A percentile compares a stretch with the other conserved stretches of the same genome.
Conservation (phyloP, 2,113 vertebrate species). For the Clarias macrocephalus region DNA sequence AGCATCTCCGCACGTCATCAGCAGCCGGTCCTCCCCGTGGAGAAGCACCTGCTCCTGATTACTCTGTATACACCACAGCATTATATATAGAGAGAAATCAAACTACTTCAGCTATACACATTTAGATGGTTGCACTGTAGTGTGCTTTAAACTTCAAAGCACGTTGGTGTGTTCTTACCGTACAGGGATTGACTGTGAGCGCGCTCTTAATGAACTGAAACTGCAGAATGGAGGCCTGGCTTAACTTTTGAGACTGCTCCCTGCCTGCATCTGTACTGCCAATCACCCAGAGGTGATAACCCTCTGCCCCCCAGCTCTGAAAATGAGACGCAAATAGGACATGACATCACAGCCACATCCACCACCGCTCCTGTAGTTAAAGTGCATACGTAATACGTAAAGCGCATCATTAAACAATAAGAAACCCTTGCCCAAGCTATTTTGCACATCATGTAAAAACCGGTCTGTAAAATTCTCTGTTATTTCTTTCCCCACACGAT, state of each 20-base stretch:
- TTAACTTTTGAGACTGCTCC: slow-evolving; percentile 60
- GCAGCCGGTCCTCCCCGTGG: slow-evolving; percentile 95
- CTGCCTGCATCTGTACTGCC: slow-evolving; percentile 71
- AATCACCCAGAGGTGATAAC: slow-evolving; percentile 94
- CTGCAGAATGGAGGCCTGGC: slow-evolving; percentile 84
- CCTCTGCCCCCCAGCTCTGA: slow-evolving; percentile 97
- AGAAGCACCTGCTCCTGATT: slow-evolving; percentile 98
- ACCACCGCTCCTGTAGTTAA: neutral
- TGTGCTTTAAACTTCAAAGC: neutral
- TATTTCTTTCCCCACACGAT: no score
- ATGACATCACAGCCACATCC: neutral
- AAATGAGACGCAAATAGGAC: slow-evolving; percentile 5
- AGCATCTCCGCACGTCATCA: slow-evolving; percentile 93
- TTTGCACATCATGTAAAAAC: neutral
- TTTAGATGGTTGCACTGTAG: no score
- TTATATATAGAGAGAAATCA: no score
- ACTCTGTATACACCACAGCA: slow-evolving; percentile 72
- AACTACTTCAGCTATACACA: neutral
- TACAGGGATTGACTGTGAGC: slow-evolving; percentile 96
- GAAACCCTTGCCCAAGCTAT: no score
- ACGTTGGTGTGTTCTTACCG: slow-evolving; percentile 74
- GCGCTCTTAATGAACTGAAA: slow-evolving; percentile 98
- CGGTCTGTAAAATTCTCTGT: no score
- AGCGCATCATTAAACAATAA: neutral
- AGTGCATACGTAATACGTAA: no score